These are phyloP conservation scores for Epizoanthus ramosus DNA, from an alignment of 92 coral and sea anemone species.

Conservation along the genomic window DNA sequence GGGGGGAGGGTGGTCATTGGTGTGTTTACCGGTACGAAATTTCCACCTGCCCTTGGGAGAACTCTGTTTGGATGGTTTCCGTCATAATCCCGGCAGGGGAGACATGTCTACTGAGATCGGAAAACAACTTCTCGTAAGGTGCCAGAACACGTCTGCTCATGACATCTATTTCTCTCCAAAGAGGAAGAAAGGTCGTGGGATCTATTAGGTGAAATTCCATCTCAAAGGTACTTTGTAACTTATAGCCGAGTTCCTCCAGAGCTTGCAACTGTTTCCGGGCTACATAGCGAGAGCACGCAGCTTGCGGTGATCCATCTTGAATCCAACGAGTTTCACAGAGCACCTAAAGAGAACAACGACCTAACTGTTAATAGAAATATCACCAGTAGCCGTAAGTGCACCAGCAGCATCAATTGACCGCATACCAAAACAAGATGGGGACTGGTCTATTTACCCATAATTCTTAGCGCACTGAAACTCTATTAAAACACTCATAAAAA, in stretches of 20 bases:
- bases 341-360: not conserved
- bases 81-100: slow-evolving; percentile 7
- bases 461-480: too few relatives aligned
- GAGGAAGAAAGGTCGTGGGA: not conserved
- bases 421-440: too few relatives aligned
- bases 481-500: too few relatives aligned
- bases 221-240: slow-evolving; percentile 21
- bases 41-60: slow-evolving; percentile 19
- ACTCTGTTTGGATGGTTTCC: slow-evolving; percentile 30
- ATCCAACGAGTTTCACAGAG: slow-evolving; percentile 31
- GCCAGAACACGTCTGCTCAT: slow-evolving; percentile 14
- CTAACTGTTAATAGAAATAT: too few relatives aligned
- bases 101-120: slow-evolving; percentile 33
- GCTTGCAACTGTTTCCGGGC: slow-evolving; percentile 30
- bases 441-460: too few relatives aligned
- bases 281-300: slow-evolving; percentile 33
- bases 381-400: too few relatives aligned
- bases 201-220: slow-evolving; percentile 25
- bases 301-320: slow-evolving; percentile 24
- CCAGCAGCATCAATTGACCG: too few relatives aligned
- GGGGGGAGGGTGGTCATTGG: too few relatives aligned
- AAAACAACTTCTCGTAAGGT: slow-evolving; percentile 21
- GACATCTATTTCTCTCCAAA: not conserved
- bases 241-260: slow-evolving; percentile 11
- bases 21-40: not conserved